phyloP scores from a whole-genome alignment of 2,113 vertebrate genomes.

The Plectropomus leopardus region DNA sequence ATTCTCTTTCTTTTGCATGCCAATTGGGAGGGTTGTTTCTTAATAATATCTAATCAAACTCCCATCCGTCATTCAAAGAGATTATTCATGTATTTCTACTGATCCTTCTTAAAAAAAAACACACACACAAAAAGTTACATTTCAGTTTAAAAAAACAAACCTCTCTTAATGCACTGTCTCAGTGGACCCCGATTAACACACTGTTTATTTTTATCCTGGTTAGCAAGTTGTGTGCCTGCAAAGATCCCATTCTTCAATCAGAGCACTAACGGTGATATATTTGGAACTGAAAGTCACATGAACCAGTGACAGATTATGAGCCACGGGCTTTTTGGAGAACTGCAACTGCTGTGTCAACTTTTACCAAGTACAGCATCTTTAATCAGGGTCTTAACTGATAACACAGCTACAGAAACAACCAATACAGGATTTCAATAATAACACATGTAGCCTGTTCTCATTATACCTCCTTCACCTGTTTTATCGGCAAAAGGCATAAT shows the following conservation, averaged over 20 bases:
- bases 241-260: constrained; percentile 47
- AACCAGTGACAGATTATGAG: constrained; percentile 13
- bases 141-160: neutral
- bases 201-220: neutral
- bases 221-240: neutral
- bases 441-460: neutral
- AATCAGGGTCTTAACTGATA: neutral
- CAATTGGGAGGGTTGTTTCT: neutral
- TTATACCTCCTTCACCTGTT: constrained; percentile 33
- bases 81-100: neutral
- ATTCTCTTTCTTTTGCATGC: neutral
- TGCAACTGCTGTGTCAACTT: constrained; percentile 4
- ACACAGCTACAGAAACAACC: neutral
- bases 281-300: constrained; percentile 57
- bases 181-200: neutral
- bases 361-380: neutral
- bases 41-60: neutral
- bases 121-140: too few relatives aligned
- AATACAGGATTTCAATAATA: neutral
- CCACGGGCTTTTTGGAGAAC: constrained; percentile 23
- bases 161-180: neutral
- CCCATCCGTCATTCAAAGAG: neutral
- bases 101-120: neutral
- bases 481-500: constrained; percentile 19
- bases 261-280: constrained; percentile 29